These are phyloP conservation scores for Decapterus maruadsi DNA, from an alignment of 2,797 vertebrate species.

Conservation along the genomic window DNA sequence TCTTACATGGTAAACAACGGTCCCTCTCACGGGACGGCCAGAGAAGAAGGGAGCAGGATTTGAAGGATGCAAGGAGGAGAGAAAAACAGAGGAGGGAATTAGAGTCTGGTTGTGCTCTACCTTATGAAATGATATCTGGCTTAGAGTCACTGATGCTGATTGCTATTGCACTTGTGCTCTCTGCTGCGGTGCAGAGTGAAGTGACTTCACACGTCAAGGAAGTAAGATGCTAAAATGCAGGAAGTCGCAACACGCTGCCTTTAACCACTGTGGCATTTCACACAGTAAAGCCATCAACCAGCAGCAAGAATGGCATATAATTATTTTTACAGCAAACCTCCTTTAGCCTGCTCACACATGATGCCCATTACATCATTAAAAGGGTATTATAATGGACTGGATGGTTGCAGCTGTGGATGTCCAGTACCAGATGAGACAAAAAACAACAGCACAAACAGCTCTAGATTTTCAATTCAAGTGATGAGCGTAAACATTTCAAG, in stretches of 20 bases:
- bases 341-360: neutral
- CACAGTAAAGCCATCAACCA: conserved; percentile 6
- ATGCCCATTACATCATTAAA: neutral
- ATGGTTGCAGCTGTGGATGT: neutral
- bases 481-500: no score
- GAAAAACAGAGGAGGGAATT: conserved; percentile 47
- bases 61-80: conserved; percentile 46
- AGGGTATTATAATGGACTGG: neutral
- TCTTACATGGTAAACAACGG: conserved; percentile 94
- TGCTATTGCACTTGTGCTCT: conserved; percentile 37
- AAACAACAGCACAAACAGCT: no score
- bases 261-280: conserved; percentile 30
- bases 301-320: conserved; percentile 13
- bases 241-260: neutral
- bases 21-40: conserved; percentile 73
- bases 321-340: conserved; percentile 9
- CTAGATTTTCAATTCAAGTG: no score
- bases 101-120: conserved; percentile 30
- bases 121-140: conserved; percentile 28
- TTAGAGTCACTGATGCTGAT: conserved; percentile 41
- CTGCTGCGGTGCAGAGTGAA: conserved; percentile 21
- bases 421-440: neutral
- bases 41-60: conserved; percentile 62
- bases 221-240: conserved; percentile 1
- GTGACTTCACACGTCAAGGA: conserved; percentile 30